Evolutionary conservation across 2,888 invertebrate species (phyloP), one percentile per base, ranked within the genome.

Genomic region (Dryomyza anilis): DNA sequence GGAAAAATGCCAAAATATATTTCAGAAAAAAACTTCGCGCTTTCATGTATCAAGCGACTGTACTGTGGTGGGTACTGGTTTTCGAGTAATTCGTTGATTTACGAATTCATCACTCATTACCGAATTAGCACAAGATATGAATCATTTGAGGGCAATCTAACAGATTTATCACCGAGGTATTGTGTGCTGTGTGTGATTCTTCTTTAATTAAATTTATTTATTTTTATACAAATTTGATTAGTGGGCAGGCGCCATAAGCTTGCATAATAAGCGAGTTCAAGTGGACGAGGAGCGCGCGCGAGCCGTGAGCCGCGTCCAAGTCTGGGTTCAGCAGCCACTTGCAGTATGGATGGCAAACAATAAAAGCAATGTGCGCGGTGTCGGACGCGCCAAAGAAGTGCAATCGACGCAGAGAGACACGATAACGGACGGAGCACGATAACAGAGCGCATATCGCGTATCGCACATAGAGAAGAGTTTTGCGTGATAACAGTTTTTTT

Each of bases 141-240:
- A 33, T 46, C 23, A 46, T 64, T 59, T 21, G 55, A 36, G 10
- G 50, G 21, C 50, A 36, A 52, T 19, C 36, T n/a, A 23, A n/a
- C 43, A 64, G 64, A 60, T 64, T 64, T 60, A 64, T 64, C 45
- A 55, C 55, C 45, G 16, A n/a, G 43, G 23, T 45, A 45, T 29
- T 52, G 1, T 29, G 12, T 6, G 19, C 16, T 45, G 7, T 45
- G 7, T 45, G n/a, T 10, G 25, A 48, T 29, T 21, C 43, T n/a
- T n/a, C n/a, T 52, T 29, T 52, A 29, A 52, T 16, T 52, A 27
- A 23, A 23, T 27, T 45, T 21, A 25, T 25, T 14, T 10, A 14
- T 8, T 8, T 36, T 60, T 25, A 5, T 60, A 16, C 19, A 48
- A 14, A 33, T 59, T 33, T 21, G 19, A 7, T 21, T n/a, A 27